Base-by-base conservation (phyloP, 1,140 invertebrate genomes). In the Nasonia giraulti region DNA sequence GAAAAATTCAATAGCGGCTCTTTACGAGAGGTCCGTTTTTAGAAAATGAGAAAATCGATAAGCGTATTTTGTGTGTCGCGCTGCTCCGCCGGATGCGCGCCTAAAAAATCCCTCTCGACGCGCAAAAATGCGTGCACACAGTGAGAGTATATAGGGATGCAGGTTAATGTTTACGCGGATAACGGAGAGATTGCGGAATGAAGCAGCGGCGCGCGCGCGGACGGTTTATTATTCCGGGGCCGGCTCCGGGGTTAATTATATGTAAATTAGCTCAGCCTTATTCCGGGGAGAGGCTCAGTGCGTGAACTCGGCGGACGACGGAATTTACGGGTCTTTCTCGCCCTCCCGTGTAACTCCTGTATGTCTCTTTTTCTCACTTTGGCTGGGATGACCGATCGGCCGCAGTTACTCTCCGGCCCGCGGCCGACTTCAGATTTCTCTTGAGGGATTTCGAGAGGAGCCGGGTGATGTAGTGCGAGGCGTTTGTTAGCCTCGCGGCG, bases 211-310 rank as follows among this genome's bases (percentile, higher is more conserved):
- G 11, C 50, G 11, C 50, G 76, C 1, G 55, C 7, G 55, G 33
- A 37, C 33, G 84, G 33, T 69, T 82, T 69, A 80, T 81, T 81
- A 71, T 33, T 71, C 74, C 62, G 23, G 50, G 37, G 75, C 62
- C 27, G 55, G 37, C 20, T 20, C 20, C 55, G 23, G 12, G 85
- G 82, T 84, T 86, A 86, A 86, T 86, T 76, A 73, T 66, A 86
- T 86, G 85, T 31, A 84, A 84, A 86, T 86, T 37, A 86, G 85
- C 44, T 33, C 31, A 62, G 69, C 77, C 71, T 83, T 75, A 86
- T 86, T 84, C 82, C 55, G 66, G 44, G 27, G 31, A 27, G 55
- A 74, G 33, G 47, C 75, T 50, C 37, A 44, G 76, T 66, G 27
- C 79, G 66, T 47, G 11, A n/a, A n/a, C 37, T 37, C 23, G 68